phyloP scores from a whole-genome alignment of 2,113 vertebrate species.

The Marcusenius ussheri region DNA sequence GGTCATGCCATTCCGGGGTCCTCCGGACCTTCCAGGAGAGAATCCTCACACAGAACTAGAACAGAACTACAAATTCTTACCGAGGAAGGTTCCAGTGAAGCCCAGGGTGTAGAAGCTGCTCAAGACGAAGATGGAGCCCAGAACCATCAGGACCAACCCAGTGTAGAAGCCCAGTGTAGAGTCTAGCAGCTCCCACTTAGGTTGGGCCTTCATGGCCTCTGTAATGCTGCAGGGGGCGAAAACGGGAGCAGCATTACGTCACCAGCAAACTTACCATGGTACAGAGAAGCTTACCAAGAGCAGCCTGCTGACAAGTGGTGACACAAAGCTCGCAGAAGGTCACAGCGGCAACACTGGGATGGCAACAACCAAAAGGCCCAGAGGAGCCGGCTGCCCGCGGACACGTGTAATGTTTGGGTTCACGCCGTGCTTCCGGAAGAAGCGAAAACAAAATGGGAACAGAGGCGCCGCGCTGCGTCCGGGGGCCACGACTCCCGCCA shows the following conservation, averaged over 20 bases:
- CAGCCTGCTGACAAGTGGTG: background rate
- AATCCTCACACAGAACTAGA: background rate
- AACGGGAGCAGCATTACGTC: background rate
- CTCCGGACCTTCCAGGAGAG: background rate
- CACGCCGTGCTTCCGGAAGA: background rate
- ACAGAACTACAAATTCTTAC: constrained; percentile 55
- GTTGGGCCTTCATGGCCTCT: constrained; percentile 75
- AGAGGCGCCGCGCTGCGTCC: background rate
- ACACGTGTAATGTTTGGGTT: background rate
- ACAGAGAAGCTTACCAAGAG: background rate
- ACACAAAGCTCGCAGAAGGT: background rate
- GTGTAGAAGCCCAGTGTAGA: constrained; percentile 47
- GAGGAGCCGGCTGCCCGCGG: background rate
- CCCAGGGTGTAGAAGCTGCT: constrained; percentile 87
- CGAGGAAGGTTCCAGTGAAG: constrained; percentile 85
- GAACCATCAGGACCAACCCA: constrained; percentile 56
- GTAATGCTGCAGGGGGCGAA: constrained; percentile 64
- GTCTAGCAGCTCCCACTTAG: constrained; percentile 67
- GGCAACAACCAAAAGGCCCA: background rate
- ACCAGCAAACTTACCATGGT: background rate
- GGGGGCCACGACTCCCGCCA: background rate
- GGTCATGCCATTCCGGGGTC: background rate
- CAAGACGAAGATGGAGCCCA: constrained; percentile 72
- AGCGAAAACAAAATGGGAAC: background rate
- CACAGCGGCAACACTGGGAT: background rate